phyloP scores from a whole-genome alignment of 2,113 vertebrate species.

The Nansenia antarctica region DNA sequence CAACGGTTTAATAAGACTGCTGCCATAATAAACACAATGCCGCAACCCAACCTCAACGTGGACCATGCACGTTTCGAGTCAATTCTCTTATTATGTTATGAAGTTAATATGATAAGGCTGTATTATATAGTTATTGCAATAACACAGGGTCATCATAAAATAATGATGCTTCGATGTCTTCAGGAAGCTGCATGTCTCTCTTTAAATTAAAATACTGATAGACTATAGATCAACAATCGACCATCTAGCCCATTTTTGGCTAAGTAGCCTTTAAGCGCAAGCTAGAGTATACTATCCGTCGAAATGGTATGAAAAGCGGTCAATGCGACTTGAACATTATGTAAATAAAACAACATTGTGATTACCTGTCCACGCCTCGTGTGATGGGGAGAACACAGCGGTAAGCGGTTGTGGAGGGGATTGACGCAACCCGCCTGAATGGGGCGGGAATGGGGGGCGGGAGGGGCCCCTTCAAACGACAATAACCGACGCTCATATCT shows the following conservation, averaged over 20 bases:
- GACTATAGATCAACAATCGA: background rate
- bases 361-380: slow-evolving; percentile 58
- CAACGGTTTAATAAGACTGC: too few relatives aligned
- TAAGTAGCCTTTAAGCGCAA: too few relatives aligned
- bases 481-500: background rate
- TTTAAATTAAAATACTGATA: background rate
- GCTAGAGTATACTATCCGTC: background rate
- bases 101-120: too few relatives aligned
- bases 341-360: background rate
- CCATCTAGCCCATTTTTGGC: too few relatives aligned
- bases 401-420: slow-evolving; percentile 25
- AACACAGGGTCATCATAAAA: background rate
- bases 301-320: background rate
- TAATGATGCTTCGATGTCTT: background rate
- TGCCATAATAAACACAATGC: too few relatives aligned
- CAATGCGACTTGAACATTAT: background rate
- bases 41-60: too few relatives aligned
- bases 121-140: background rate
- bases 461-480: background rate
- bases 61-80: too few relatives aligned
- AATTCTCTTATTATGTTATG: too few relatives aligned
- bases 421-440: slow-evolving; percentile 39
- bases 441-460: slow-evolving; percentile 20
- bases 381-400: slow-evolving; percentile 26
- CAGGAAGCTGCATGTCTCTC: too few relatives aligned